Percentiles rank a stretch among this genome's conserved stretches.
These are phyloP conservation scores for Campoplex capitator DNA, from an alignment of 2,888 invertebrate genomes.

Conservation along the genomic window DNA sequence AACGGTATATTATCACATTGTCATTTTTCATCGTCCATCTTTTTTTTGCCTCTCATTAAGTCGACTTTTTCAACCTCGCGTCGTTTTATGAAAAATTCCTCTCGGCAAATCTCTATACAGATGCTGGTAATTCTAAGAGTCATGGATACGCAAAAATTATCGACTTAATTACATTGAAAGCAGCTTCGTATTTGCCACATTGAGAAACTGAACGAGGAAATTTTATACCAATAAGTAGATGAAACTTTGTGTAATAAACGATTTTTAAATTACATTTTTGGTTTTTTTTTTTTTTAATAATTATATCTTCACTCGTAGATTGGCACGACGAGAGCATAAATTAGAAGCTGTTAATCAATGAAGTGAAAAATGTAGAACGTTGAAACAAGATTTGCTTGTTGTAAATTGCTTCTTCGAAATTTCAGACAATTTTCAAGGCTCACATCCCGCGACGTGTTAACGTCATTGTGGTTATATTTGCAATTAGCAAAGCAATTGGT, in stretches of 20 bases:
- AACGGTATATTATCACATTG: constrained; percentile 18
- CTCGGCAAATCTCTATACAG: neutral
- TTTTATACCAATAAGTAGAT: neutral
- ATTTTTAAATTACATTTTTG: too few relatives aligned
- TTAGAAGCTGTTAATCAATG: neutral
- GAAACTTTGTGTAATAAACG: neutral
- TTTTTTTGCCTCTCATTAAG: neutral
- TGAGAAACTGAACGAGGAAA: neutral
- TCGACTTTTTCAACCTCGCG: neutral
- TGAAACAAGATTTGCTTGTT: neutral
- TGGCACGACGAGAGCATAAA: neutral
- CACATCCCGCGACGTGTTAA: neutral
- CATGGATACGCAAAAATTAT: neutral
- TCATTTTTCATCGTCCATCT: neutral
- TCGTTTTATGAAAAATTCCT: neutral
- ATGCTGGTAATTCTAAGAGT: neutral
- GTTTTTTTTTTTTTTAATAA: too few relatives aligned
- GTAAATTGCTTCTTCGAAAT: neutral
- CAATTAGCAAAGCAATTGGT: neutral
- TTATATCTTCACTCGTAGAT: neutral
- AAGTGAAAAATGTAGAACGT: neutral
- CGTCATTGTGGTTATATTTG: neutral
- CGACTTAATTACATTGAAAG: neutral
- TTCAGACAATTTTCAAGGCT: neutral
- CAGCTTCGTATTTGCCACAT: neutral